Conservation (phyloP, 2,113 vertebrate genomes). For the Apteryx mantelli region DNA sequence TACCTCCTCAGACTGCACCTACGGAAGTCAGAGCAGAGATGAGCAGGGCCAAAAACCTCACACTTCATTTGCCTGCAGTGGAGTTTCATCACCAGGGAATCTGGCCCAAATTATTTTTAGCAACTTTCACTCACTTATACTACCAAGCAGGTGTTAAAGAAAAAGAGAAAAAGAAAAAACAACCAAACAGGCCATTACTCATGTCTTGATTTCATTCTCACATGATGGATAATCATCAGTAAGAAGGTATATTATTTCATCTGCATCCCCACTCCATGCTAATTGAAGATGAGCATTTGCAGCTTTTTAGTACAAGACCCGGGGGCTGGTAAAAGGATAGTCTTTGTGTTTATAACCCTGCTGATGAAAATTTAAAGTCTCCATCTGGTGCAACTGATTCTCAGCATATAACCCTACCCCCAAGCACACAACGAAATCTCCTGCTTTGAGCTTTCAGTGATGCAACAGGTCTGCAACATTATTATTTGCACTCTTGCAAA, state of each 20-base stretch:
- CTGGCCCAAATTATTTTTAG: background rate
- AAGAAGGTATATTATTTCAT: background rate
- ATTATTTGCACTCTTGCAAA: background rate
- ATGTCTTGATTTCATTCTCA: conserved; percentile 9
- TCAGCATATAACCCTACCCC: background rate
- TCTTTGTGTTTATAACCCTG: conserved; percentile 26
- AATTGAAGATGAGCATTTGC: conserved; percentile 30
- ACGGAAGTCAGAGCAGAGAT: background rate
- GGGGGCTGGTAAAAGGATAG: conserved; percentile 7
- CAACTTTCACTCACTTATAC: background rate
- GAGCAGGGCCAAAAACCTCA: background rate
- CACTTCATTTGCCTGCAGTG: background rate
- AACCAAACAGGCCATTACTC: background rate
- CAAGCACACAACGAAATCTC: background rate
- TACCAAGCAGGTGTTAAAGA: background rate
- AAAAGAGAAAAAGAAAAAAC: too few relatives aligned
- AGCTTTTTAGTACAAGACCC: conserved; percentile 28
- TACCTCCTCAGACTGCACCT: background rate
- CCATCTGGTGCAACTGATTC: background rate
- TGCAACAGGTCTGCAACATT: background rate
- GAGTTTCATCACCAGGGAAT: background rate
- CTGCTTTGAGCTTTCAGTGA: background rate
- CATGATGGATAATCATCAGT: conserved; percentile 2
- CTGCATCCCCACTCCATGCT: background rate
- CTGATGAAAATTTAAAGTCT: conserved; percentile 62